phyloP scores from a whole-genome alignment of 92 coral and sea anemone species.

The Parazoanthus atlanticus region DNA sequence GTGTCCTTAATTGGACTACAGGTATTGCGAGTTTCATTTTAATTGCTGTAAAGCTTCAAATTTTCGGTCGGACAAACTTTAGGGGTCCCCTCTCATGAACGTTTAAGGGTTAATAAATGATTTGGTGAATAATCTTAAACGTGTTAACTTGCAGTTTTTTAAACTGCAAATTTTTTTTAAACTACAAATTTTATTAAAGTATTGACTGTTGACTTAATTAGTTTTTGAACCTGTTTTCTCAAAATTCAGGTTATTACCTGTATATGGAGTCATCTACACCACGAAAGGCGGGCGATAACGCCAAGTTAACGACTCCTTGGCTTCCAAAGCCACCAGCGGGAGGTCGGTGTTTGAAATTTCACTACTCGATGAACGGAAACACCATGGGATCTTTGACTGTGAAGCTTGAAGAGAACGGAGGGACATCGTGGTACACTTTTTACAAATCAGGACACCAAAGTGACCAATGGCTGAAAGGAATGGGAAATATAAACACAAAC shows the following conservation, averaged over 20 bases:
- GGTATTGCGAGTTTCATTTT: too few relatives aligned
- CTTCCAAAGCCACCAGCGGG: conserved; percentile 39
- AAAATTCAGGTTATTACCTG: conserved; percentile 68
- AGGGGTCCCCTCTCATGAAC: too few relatives aligned
- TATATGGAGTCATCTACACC: conserved; percentile 81
- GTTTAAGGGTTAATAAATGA: too few relatives aligned
- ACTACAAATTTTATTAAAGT: too few relatives aligned
- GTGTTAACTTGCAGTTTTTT: too few relatives aligned
- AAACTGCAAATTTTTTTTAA: too few relatives aligned
- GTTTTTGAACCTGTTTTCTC: background rate
- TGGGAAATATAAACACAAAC: conserved; percentile 65
- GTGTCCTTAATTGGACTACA: too few relatives aligned
- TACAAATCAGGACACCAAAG: conserved; percentile 79
- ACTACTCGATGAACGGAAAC: conserved; percentile 85
- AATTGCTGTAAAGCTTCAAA: too few relatives aligned
- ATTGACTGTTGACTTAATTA: background rate
- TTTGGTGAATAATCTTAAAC: too few relatives aligned
- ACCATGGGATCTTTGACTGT: conserved; percentile 68
- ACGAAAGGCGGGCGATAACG: conserved; percentile 54
- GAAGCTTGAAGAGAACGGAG: conserved; percentile 49
- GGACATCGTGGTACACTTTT: conserved; percentile 53
- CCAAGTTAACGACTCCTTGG: conserved; percentile 68
- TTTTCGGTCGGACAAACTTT: too few relatives aligned
- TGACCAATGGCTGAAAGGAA: conserved; percentile 67
- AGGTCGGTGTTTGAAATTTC: conserved; percentile 81